A percentile compares a stretch with the other conserved stretches of the same genome.
Conservation (phyloP, 2,888 invertebrate genomes). For the Morpho achilles region DNA sequence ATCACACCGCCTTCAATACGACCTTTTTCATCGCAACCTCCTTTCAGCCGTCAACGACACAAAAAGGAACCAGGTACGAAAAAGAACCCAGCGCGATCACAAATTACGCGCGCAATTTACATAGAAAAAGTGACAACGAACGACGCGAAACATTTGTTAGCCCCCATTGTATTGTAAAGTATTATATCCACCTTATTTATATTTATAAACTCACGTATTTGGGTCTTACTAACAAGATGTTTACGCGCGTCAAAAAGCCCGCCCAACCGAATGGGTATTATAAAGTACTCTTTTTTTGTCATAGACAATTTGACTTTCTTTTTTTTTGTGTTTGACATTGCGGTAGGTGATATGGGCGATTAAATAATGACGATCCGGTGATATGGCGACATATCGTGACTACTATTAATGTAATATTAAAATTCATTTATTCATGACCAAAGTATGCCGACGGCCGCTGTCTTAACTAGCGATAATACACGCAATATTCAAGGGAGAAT, state of each 20-base stretch:
- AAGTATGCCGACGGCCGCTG: too few relatives aligned
- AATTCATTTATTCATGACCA: too few relatives aligned
- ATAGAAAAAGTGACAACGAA: slow-evolving; percentile 70
- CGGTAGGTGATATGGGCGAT: slow-evolving; percentile 14
- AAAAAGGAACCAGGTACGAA: slow-evolving; percentile 33
- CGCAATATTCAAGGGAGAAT: too few relatives aligned
- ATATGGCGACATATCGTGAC: too few relatives aligned
- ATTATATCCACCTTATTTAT: slow-evolving; percentile 44
- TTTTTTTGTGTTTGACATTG: slow-evolving; percentile 11
- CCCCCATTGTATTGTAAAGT: slow-evolving; percentile 58
- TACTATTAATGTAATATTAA: too few relatives aligned
- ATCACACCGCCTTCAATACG: slow-evolving; percentile 24
- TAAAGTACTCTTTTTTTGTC: slow-evolving; percentile 10
- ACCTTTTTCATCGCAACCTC: slow-evolving; percentile 24
- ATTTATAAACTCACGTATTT: slow-evolving; percentile 72
- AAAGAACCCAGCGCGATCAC: slow-evolving; percentile 44
- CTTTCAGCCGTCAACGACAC: slow-evolving; percentile 37
- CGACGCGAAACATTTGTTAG: slow-evolving; percentile 68
- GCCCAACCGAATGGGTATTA: slow-evolving; percentile 37
- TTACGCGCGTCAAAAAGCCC: slow-evolving; percentile 54
- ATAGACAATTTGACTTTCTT: slow-evolving; percentile 15
- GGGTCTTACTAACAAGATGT: slow-evolving; percentile 73
- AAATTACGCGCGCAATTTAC: slow-evolving; percentile 71
- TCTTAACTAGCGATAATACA: too few relatives aligned
- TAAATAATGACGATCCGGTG: too few relatives aligned